Percentiles rank a stretch among this genome's conserved stretches.
Conservation (phyloP, 2,797 vertebrate genomes). For the Mus minutoides region DNA sequence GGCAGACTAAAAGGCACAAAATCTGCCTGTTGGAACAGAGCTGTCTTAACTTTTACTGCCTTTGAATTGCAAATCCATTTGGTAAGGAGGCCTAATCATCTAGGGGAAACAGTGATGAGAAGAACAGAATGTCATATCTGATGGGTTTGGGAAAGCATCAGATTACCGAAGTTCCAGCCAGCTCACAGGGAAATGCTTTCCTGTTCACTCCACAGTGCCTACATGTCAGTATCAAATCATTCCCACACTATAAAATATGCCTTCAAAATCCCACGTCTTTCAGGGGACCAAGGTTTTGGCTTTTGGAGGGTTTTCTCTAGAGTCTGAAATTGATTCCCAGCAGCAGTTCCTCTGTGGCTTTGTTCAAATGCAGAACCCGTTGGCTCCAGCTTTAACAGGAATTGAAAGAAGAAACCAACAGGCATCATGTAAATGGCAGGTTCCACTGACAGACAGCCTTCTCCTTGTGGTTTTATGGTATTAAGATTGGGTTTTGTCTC, state of each 20-base stretch:
- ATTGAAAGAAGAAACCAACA: conserved; percentile 55
- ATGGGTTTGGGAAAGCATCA: not conserved
- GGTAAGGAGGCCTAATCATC: not conserved
- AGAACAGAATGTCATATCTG: not conserved
- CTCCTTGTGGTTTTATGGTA: not conserved
- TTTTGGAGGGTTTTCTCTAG: conserved; percentile 39
- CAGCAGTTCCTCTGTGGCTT: conserved; percentile 57
- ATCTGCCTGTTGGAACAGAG: not conserved
- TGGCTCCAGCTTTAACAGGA: not conserved
- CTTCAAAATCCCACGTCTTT: conserved; percentile 42
- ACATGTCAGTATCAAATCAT: conserved; percentile 57
- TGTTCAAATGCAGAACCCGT: conserved; percentile 63
- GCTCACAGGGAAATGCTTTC: not conserved
- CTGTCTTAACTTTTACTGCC: not conserved
- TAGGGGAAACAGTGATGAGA: not conserved
- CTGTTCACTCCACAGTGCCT: not conserved
- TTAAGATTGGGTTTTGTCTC: not conserved
- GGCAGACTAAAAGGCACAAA: not conserved
- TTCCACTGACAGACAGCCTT: not conserved
- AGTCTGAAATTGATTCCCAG: conserved; percentile 62
- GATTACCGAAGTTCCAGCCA: not conserved
- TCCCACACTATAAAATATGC: conserved; percentile 64
- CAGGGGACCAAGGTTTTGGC: conserved; percentile 47
- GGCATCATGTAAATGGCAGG: not conserved
- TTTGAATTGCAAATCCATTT: conserved; percentile 43